A percentile compares a stretch with the other conserved stretches of the same genome.
phyloP scores from a whole-genome alignment of 1,140 invertebrate species.

The Sarcophaga bullata region DNA sequence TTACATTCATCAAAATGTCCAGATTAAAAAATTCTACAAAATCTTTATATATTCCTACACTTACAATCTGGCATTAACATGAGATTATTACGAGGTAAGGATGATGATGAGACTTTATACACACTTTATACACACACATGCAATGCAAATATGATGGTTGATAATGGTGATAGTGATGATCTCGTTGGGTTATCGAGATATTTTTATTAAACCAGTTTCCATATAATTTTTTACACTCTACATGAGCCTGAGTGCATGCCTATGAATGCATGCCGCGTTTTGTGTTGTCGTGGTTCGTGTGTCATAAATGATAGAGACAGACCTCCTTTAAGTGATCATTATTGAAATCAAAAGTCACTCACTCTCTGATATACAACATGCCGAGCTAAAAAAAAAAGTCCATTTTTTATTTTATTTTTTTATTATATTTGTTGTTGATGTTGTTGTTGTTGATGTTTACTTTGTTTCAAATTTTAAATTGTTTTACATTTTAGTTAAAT shows the following conservation, averaged over 20 bases:
- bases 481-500: too few relatives aligned
- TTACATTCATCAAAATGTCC: conserved; percentile 21
- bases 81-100: not conserved
- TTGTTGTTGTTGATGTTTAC: not conserved
- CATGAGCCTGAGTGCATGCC: not conserved
- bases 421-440: not conserved
- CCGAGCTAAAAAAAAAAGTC: not conserved
- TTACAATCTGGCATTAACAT: too few relatives aligned
- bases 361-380: not conserved
- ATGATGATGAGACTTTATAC: too few relatives aligned
- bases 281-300: not conserved
- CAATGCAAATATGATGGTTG: not conserved
- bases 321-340: conserved; percentile 6
- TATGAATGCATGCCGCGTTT: too few relatives aligned
- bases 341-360: conserved; percentile 22
- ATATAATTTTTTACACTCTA: not conserved
- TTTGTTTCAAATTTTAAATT: too few relatives aligned
- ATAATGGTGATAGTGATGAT: not conserved
- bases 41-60: not conserved
- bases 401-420: not conserved
- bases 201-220: not conserved
- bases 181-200: conserved; percentile 23
- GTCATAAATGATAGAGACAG: not conserved
- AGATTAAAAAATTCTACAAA: not conserved
- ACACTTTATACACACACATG: not conserved